Base-by-base conservation (phyloP, 2,797 vertebrate genomes). In the Alectoris magna region DNA sequence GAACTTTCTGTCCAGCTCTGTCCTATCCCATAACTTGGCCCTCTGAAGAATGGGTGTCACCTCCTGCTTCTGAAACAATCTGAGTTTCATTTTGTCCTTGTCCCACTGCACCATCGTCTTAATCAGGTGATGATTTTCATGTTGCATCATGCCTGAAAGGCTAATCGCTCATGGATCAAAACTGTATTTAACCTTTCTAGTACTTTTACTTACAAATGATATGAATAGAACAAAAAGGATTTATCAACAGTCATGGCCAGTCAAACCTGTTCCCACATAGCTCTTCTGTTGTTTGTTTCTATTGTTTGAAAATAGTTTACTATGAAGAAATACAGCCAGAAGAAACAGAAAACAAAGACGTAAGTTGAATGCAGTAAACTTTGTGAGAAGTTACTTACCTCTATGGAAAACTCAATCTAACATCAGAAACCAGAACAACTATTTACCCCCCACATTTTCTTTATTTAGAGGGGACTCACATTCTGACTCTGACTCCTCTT, bases 401-500 rank as follows among this genome's bases (percentile, higher is more conserved):
- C 21, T 63, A 29, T 0, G 4, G 8, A 72, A 92, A 91, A 86
- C 0, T 66, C 10, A 88, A 74, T 15, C 10, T 68, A 53, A 46
- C 2, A 23, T 18, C 6, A 82, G 60, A 94, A 88, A 80, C 2
- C 21, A 8, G 10, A 78, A 83, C 48, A 84, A 3, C 18, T 41
- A 43, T 31, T 63, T 11, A 10, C 9, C 73, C 60, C 11, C 64
- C 7, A 68, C 44, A 15, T 64, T 64, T 34, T 62, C 31, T 46
- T 15, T 71, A 72, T 62, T 77, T 41, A 90, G 48, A 75, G 3
- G 6, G 22, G 34, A 90, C 98, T 98, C 78, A 99, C 99, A 98
- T 91, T 99, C 99, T 4, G 99, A 97, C 95, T 99, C 99, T 0
- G 99, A 99, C 80, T 99, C 99, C 7, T 99, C 99, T 10, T 99